A percentile compares a stretch with the other conserved stretches of the same genome.
Conservation (phyloP, 2,888 invertebrate genomes). For the Dolichopus griseipennis region DNA sequence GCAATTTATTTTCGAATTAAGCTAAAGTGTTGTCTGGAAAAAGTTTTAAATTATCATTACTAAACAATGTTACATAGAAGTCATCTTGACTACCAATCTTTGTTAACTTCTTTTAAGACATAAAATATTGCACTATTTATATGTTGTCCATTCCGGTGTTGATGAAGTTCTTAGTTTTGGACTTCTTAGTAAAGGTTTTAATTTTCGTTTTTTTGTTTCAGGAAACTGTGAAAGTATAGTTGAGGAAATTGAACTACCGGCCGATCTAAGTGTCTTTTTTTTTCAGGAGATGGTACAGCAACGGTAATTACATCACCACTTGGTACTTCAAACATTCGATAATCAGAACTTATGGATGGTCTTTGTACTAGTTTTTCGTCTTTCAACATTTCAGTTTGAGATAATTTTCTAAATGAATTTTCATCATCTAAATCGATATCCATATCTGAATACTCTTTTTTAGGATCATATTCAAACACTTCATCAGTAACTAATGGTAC, state of each 20-base stretch:
- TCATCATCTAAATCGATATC: neutral
- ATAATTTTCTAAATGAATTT: neutral
- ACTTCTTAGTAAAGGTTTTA: no score
- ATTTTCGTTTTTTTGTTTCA: neutral
- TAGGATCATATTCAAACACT: neutral
- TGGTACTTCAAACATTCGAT: neutral
- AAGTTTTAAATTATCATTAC: neutral
- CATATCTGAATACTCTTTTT: neutral
- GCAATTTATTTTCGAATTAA: neutral
- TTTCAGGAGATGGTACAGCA: neutral
- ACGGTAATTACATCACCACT: neutral
- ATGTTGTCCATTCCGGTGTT: neutral
- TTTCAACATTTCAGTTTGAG: neutral
- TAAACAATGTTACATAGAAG: neutral
- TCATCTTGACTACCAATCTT: constrained; percentile 2
- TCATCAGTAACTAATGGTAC: neutral
- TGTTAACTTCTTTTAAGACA: neutral
- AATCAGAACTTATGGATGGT: neutral
- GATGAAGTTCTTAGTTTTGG: neutral
- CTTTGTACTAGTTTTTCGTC: neutral
- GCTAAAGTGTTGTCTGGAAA: neutral
- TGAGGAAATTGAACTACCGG: neutral
- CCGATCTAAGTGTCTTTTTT: neutral
- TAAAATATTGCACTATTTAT: neutral
- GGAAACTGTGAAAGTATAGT: neutral